Conservation (phyloP, 1,140 invertebrate genomes). For the Calliphora vicina region DNA sequence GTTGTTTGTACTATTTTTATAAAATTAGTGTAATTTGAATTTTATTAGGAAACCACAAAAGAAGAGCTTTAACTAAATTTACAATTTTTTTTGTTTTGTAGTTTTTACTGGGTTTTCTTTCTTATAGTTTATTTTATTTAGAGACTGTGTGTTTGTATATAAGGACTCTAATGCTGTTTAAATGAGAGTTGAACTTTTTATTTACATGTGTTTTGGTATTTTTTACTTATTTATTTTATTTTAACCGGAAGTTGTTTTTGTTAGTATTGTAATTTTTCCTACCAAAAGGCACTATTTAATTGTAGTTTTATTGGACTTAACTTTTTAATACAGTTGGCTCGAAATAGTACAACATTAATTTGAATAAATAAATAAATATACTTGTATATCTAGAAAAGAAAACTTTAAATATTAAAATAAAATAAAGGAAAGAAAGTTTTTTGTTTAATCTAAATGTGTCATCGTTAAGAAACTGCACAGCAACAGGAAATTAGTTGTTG, state of each 20-base stretch:
- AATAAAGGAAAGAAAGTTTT: too few species aligned
- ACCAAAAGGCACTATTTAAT: background rate
- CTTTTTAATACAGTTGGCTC: background rate
- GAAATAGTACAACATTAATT: background rate
- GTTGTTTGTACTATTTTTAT: background rate
- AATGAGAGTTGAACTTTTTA: background rate
- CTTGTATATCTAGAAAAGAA: too few species aligned
- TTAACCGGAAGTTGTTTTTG: background rate
- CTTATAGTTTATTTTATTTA: too few species aligned
- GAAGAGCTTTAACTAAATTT: background rate
- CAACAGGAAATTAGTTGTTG: background rate
- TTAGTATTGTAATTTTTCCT: background rate
- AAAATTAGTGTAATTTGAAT: constrained; percentile 31
- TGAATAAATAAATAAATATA: background rate
- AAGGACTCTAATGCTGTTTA: too few species aligned
- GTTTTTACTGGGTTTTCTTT: background rate
- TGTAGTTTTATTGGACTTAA: background rate
- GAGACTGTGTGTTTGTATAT: too few species aligned
- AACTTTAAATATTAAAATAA: too few species aligned
- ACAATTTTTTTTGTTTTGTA: background rate
- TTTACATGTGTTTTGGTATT: background rate
- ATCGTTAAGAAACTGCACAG: background rate
- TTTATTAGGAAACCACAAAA: constrained; percentile 29
- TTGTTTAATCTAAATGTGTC: background rate
- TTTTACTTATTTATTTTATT: background rate